phyloP scores from a whole-genome alignment of 2,797 vertebrate genomes.

The Craterocephalus amniculus region DNA sequence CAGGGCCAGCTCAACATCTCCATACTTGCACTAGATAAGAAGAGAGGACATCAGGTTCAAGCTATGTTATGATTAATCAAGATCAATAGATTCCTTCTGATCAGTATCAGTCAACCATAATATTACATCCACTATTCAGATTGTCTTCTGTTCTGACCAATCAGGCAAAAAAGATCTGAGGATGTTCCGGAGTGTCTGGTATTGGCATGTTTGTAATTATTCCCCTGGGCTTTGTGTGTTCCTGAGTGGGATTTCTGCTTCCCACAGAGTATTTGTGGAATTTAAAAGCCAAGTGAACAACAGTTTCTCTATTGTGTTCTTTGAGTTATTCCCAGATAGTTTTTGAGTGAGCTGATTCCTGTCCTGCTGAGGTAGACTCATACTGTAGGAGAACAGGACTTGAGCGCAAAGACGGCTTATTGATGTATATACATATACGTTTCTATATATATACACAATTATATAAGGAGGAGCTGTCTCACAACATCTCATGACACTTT shows the following conservation, averaged over 20 bases:
- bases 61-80: background rate
- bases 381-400: background rate
- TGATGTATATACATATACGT: background rate
- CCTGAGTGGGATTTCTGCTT: background rate
- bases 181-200: background rate
- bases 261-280: background rate
- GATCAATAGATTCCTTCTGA: background rate
- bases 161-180: background rate
- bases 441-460: background rate
- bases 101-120: background rate
- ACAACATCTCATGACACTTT: background rate
- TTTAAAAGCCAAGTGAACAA: background rate
- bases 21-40: slow-evolving; percentile 46
- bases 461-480: background rate
- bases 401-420: background rate
- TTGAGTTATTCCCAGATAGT: background rate
- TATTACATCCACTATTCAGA: too few relatives aligned
- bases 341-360: background rate
- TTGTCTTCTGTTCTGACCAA: background rate
- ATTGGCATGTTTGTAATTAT: background rate
- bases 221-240: too few relatives aligned
- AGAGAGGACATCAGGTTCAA: background rate
- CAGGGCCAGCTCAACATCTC: slow-evolving; percentile 66
- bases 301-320: background rate
- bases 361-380: background rate